Base-by-base conservation (phyloP, 2,888 invertebrate genomes). In the Rhabditoides inermis region DNA sequence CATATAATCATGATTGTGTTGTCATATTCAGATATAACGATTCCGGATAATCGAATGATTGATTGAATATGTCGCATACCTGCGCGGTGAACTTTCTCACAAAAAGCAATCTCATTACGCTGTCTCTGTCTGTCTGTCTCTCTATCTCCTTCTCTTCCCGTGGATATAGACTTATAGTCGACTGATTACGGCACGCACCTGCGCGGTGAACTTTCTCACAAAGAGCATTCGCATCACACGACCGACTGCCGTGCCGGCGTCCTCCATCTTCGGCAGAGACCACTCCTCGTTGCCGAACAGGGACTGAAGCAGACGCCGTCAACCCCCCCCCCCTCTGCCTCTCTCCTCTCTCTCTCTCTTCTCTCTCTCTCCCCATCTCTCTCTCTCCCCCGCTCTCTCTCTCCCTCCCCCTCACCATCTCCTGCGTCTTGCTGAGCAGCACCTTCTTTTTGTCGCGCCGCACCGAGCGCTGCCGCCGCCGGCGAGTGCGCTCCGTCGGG, bases 361-460 rank as follows among this genome's bases (percentile, higher is more conserved):
- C 10, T n/a, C 2, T n/a, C 22, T 18, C 40, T n/a, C n/a, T 40
- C 41, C 32, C 27, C 27, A 41, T n/a, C n/a, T n/a, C n/a, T n/a
- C 10, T 27, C n/a, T 45, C 20, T n/a, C 3, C 2, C 2, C 10
- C 26, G 12, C 2, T 40, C 22, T 12, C 10, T 2, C 10, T 20
- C 40, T 18, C 10, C n/a, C 18, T 30, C 32, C 27, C 27, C 26
- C 77, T 75, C 75, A 83, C 85, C 91, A 92, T 91, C 83, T 95
- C 94, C 75, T 89, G 87, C 0, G 95, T 98, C 82, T 98, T 98
- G 70, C 92, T 92, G 56, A 98, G 82, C 50, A 72, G 51, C 39
- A 52, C 45, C 12, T n/a, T n/a, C n/a, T n/a, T n/a, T n/a, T n/a
- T n/a, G n/a, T n/a, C n/a, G n/a, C n/a, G n/a, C n/a, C n/a, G n/a